Base-by-base conservation (phyloP, 2,113 vertebrate species). In the Erythrocebus patas region DNA sequence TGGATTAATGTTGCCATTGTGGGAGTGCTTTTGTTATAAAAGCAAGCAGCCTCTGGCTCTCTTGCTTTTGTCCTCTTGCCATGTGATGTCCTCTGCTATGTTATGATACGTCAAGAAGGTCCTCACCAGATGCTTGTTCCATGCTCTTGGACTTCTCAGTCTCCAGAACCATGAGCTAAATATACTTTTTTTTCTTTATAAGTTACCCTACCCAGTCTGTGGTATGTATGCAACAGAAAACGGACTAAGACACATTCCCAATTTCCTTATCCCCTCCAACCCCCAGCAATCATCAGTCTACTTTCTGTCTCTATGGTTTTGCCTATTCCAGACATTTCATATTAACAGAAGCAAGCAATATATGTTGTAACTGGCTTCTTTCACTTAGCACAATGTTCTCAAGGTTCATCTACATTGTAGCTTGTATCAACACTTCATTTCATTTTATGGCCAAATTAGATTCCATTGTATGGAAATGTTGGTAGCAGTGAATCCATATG, bases 221-320 rank as follows among this genome's bases (percentile, higher is more conserved):
- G 68, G 68, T 70, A 18, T 70, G 23, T 12, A 38, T 5, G 70
- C 70, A 72, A 72, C n/a, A 40, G 70, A 68, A 72, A 72, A 72
- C 9, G 5, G n/a, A 22, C 70, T 23, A 72, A 72, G n/a, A 72
- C 9, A 72, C 20, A 72, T 7, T n/a, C 22, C 43, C 48, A 25
- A 40, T 22, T 11, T 20, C 14, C 8, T 5, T 4, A 27, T 0
- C 8, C 6, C 23, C 5, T 25, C 38, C 23, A 25, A 2, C n/a
- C 43, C 22, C 43, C 25, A 30, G 20, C 32, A 85, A 85, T 48
- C 59, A 80, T 6, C 27, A 43, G 55, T 40, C 48, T 30, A 22
- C 23, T 85, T 92, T 92, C 72, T 84, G 30, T 64, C 23, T 72
- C 23, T 55, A 61, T 50, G 32, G 61, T 79, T 64, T 79, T 73